Evolutionary conservation across 2,888 invertebrate genomes (phyloP).

Genomic region (Amphimallon solstitiale): DNA sequence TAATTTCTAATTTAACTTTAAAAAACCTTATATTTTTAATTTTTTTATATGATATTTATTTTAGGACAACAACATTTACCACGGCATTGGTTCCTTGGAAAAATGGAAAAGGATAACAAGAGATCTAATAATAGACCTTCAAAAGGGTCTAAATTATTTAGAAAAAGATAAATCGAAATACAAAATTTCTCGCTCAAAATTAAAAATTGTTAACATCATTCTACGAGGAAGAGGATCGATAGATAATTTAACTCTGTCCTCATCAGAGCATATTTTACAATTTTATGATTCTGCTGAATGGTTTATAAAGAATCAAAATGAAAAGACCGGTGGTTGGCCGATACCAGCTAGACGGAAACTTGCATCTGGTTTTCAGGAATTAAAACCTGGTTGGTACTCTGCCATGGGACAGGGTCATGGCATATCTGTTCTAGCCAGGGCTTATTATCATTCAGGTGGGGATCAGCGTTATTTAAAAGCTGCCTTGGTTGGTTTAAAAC

Average conservation of each 20-base stretch:
- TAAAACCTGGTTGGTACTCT: slow-evolving; percentile 74
- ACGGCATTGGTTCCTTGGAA: slow-evolving; percentile 79
- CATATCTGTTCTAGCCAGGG: slow-evolving; percentile 92
- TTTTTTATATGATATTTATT: slow-evolving; percentile 4
- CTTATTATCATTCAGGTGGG: slow-evolving; percentile 84
- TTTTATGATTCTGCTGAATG: slow-evolving; percentile 94
- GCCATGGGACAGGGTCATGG: slow-evolving; percentile 99
- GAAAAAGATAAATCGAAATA: slow-evolving; percentile 76
- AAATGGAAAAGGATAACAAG: slow-evolving; percentile 84
- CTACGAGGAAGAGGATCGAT: slow-evolving; percentile 50
- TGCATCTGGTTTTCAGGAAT: slow-evolving; percentile 73
- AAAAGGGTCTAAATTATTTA: slow-evolving; percentile 82
- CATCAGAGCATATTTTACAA: slow-evolving; percentile 88
- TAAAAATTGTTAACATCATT: slow-evolving; percentile 74
- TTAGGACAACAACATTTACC: slow-evolving; percentile 82
- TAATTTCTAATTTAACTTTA: too few species aligned
- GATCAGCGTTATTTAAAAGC: slow-evolving; percentile 81
- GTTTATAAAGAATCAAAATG: slow-evolving; percentile 89
- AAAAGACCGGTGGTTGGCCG: slow-evolving; percentile 90
- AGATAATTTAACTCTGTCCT: slow-evolving; percentile 73
- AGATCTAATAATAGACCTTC: slow-evolving; percentile 89
- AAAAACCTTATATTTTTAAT: slow-evolving; percentile 1
- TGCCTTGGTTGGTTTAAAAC: slow-evolving; percentile 81
- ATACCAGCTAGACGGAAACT: slow-evolving; percentile 84
- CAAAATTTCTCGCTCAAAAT: slow-evolving; percentile 76